Evolutionary conservation across 2,888 invertebrate species (phyloP), one percentile per base, ranked within the genome.

Genomic region (Drosophila neotestacea): DNA sequence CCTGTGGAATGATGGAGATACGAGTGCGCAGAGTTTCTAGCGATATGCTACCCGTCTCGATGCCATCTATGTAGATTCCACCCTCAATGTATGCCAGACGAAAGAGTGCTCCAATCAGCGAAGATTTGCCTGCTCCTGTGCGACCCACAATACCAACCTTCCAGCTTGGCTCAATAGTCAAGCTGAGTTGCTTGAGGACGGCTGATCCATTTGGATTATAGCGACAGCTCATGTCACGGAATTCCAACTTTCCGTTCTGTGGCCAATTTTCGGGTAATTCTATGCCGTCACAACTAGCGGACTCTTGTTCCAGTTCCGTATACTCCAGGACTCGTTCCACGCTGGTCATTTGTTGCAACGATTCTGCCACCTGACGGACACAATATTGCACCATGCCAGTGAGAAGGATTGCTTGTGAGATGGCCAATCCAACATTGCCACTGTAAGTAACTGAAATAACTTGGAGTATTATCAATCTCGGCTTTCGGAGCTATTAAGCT

Each of bases 91-190:
- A 94, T 0, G 95, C 94, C 55, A 97, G 93, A 6, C 97, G 94
- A 92, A 97, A 97, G 63, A 97, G 92, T 1, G 96, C 96, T 0
- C 95, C 94, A 72, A 96, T 95, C 13, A 96, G 92, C 0, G 96
- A 96, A 0, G 96, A 96, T 92, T 96, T 96, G 2, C 97, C 97
- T 2, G 97, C 97, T 2, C 97, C 97, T 0, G 97, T 97, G 62
- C 97, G 93, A 2, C 97, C 97, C 6, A 96, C 96, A 73, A 96
- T 95, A 7, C 96, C 96, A 60, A 96, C 94, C 95, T 96, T 91
- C 73, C 92, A 93, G 66, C 94, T 95, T 36, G 95, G 94, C 85
- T 95, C 93, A 58, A 97, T 95, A 0, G 92, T 90, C 50, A 97
- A 92, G 82, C 95, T 95, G 27, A 97, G 93, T 86, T 95, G 94